phyloP scores from a whole-genome alignment of 2,888 invertebrate species.

The Taenaris catops region DNA sequence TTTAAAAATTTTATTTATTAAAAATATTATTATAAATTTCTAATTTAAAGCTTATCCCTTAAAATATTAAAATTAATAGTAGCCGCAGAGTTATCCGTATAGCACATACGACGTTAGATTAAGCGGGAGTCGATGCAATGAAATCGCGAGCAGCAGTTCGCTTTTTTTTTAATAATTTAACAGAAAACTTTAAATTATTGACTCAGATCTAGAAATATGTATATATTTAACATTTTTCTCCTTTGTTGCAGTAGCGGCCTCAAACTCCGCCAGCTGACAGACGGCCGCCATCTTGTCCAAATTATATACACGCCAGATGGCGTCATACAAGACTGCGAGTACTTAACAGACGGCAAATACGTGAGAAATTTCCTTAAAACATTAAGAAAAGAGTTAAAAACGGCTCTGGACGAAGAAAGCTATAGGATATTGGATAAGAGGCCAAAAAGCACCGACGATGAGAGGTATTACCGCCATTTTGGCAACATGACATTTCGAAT shows the following conservation, averaged over 20 bases:
- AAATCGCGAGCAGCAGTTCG: no score
- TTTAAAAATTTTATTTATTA: no score
- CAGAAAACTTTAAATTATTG: no score
- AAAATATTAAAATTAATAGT: no score
- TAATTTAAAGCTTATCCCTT: no score
- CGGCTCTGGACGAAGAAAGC: constrained; percentile 57
- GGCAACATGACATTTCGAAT: constrained; percentile 77
- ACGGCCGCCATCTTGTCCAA: constrained; percentile 84
- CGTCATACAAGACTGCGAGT: constrained; percentile 84
- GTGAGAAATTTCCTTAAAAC: constrained; percentile 80
- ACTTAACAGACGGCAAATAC: constrained; percentile 74
- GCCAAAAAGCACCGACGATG: constrained; percentile 35
- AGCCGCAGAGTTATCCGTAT: no score
- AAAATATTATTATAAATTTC: no score
- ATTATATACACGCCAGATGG: constrained; percentile 82
- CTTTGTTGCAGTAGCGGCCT: constrained; percentile 74
- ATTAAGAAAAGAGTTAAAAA: constrained; percentile 78
- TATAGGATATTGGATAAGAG: constrained; percentile 46
- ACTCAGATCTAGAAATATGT: no score
- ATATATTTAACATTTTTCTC: no score
- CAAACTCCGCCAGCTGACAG: constrained; percentile 83
- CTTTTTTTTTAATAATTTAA: no score
- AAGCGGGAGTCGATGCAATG: no score
- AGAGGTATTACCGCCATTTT: constrained; percentile 60
- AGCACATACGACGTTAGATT: no score